A percentile compares a stretch with the other conserved stretches of the same genome.
phyloP scores from a whole-genome alignment of 2,888 invertebrate species.

The Adelognathus sp. region DNA sequence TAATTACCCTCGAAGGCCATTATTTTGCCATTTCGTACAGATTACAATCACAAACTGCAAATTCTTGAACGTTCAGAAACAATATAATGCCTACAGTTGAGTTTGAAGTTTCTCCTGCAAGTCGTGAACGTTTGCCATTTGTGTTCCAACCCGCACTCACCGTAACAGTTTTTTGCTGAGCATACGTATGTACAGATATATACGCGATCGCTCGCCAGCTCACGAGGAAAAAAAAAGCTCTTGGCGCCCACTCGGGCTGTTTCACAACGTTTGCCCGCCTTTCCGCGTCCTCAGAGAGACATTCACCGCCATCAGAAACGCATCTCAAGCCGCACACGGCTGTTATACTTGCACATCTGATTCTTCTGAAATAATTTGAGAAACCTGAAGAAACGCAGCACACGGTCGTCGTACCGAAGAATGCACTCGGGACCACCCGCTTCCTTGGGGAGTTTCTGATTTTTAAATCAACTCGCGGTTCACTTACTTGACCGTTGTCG shows the following conservation, averaged over 20 bases:
- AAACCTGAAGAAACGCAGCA: slow-evolving; percentile 20
- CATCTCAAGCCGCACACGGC: not conserved
- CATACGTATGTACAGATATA: not conserved
- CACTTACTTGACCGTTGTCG: not conserved
- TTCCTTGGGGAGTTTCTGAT: slow-evolving; percentile 17
- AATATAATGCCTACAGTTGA: slow-evolving; percentile 41
- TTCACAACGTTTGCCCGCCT: slow-evolving; percentile 19
- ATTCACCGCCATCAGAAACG: slow-evolving; percentile 31
- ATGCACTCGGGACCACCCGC: slow-evolving; percentile 48
- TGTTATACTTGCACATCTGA: slow-evolving; percentile 2
- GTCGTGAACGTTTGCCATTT: slow-evolving; percentile 49
- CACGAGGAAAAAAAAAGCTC: slow-evolving; percentile 36
- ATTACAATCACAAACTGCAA: slow-evolving; percentile 2
- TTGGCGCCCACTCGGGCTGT: no score
- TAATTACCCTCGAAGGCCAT: not conserved
- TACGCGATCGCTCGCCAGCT: slow-evolving; percentile 26
- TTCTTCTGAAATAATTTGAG: slow-evolving; percentile 44
- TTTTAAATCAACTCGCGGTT: slow-evolving; percentile 33
- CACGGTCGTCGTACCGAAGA: slow-evolving; percentile 28
- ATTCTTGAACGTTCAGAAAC: slow-evolving; percentile 2
- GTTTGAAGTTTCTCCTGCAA: slow-evolving; percentile 44
- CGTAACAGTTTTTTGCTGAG: slow-evolving; percentile 43
- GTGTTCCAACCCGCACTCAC: slow-evolving; percentile 37
- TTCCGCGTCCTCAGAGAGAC: slow-evolving; percentile 25
- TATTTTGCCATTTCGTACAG: not conserved